Conservation (phyloP, 64 coral and sea anemone species). For the Hydrozoanthus tunicans region DNA sequence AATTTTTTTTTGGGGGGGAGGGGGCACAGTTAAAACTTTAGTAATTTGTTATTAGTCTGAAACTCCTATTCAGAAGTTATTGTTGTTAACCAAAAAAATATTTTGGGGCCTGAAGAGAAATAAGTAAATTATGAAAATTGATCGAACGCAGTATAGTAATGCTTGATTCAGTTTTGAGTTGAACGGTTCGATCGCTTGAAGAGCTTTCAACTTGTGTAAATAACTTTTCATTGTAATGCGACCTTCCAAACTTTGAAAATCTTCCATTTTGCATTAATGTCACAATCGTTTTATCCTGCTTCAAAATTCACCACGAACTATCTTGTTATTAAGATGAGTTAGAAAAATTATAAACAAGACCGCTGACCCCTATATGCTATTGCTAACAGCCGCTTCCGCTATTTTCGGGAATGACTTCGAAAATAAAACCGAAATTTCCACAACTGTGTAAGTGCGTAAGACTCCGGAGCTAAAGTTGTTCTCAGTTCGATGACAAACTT, state of each 20-base stretch:
- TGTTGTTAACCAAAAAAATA: too few relatives aligned
- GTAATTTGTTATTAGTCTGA: too few relatives aligned
- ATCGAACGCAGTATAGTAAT: constrained; percentile 14
- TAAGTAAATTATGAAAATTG: not conserved
- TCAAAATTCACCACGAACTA: constrained; percentile 12
- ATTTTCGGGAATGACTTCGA: too few relatives aligned
- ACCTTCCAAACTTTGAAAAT: not conserved
- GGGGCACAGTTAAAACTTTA: too few relatives aligned
- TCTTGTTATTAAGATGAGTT: not conserved
- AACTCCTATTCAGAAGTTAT: not conserved
- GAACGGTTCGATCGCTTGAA: constrained; percentile 36
- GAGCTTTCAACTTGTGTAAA: not conserved
- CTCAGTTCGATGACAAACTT: too few relatives aligned
- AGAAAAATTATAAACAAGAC: not conserved
- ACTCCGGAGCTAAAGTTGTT: too few relatives aligned
- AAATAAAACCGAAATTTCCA: too few relatives aligned
- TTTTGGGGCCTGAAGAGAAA: not conserved
- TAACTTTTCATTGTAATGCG: not conserved
- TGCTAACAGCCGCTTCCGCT: not conserved
- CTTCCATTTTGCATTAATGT: not conserved
- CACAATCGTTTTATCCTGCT: not conserved
- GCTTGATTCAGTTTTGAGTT: constrained; percentile 20
- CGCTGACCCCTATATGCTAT: constrained; percentile 44
- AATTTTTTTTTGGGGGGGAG: too few relatives aligned
- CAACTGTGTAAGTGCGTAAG: too few relatives aligned